Percentiles rank a stretch among this genome's conserved stretches.
These are phyloP conservation scores for Drosophila tani DNA, from an alignment of 1,140 invertebrate species.

Conservation along the genomic window DNA sequence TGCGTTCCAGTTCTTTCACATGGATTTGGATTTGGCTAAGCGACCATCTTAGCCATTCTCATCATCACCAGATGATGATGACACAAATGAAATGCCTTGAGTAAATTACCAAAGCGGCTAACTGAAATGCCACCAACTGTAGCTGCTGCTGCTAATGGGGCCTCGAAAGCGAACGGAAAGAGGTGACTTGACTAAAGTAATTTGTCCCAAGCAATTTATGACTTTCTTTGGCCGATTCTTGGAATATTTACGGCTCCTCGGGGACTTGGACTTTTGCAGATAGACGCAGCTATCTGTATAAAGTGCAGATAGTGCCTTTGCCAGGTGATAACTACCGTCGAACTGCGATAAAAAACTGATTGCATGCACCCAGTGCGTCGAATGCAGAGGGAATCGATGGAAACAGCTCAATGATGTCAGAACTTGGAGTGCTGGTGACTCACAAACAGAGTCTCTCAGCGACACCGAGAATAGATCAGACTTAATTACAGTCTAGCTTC, in stretches of 20 bases:
- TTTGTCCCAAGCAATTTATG: constrained; percentile 60
- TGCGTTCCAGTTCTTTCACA: constrained; percentile 64
- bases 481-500: constrained; percentile 21
- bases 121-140: constrained; percentile 38
- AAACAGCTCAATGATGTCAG: constrained; percentile 46
- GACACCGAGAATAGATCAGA: constrained; percentile 13
- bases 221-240: constrained; percentile 48
- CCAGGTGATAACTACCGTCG: constrained; percentile 35
- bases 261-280: constrained; percentile 23
- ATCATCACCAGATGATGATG: constrained; percentile 26
- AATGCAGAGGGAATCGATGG: constrained; percentile 43
- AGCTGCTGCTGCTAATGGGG: constrained; percentile 46
- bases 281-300: constrained; percentile 42
- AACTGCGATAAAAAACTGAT: constrained; percentile 39
- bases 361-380: constrained; percentile 29
- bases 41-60: constrained; percentile 25
- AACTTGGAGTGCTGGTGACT: constrained; percentile 15
- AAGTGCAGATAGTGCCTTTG: constrained; percentile 34
- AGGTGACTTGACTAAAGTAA: constrained; percentile 45
- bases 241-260: constrained; percentile 25
- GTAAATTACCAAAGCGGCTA: constrained; percentile 33
- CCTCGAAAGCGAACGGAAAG: constrained; percentile 42
- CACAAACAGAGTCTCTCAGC: constrained; percentile 2
- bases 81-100: constrained; percentile 53
- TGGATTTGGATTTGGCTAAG: constrained; percentile 36